Evolutionary conservation across 2,113 vertebrate species (phyloP), one percentile per base, ranked within the genome.

Genomic region (Actenoides hombroni): DNA sequence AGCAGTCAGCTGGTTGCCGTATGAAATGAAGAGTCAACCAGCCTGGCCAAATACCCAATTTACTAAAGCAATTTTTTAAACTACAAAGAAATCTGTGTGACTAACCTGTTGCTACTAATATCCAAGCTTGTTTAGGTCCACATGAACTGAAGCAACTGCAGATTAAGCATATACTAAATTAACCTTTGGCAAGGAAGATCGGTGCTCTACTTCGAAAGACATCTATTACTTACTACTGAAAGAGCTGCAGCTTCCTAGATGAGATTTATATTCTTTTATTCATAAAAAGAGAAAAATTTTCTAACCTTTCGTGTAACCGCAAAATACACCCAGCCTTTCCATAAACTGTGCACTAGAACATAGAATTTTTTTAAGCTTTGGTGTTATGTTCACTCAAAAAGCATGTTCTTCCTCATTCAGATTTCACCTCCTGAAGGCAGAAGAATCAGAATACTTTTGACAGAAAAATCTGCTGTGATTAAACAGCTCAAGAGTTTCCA

Each of bases 391-490:
- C 23, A 57, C 57, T 89, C 42, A 78, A 54, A 19, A 71, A 35
- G 39, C 14, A 35, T 8, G 56, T 74, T 76, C 60, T 68, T 46
- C 16, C 31, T 85, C 68, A 46, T 75, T 82, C 53, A 87, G 54
- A 53, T 81, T 91, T 88, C 24, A 61, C 51, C 10, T 86, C 26
- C 48, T n/a, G 3, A 73, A 87, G 46, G 60, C 68, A 88, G 42
- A 56, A 44, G 53, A 74, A 80, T 49, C 90, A 79, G 73, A 94
- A 67, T 51, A 53, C 11, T 81, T 85, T 25, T 67, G 42, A 92
- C 20, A 93, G 56, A 81, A 94, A 96, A 92, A 88, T 42, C 18
- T 77, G 33, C 86, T 76, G 87, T 70, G 14, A 29, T 87, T 92
- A 57, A 94, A 89, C 18, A 92, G 63, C 28, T 91, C 88, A 46